A percentile compares a stretch with the other conserved stretches of the same genome.
These are phyloP conservation scores for Papilio dardanus DNA, from an alignment of 1,140 invertebrate genomes.

Conservation along the genomic window DNA sequence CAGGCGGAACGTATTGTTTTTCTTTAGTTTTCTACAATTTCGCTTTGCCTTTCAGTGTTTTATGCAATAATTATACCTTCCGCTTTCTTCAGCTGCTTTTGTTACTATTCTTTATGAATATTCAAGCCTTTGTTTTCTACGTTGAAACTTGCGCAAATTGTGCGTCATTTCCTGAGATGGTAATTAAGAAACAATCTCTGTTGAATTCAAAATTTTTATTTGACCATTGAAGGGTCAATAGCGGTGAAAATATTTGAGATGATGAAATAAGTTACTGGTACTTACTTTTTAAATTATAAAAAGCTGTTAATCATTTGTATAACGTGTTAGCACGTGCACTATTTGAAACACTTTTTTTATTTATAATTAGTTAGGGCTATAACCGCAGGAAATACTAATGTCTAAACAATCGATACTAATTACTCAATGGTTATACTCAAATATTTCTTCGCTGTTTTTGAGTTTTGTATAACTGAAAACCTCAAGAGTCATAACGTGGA, in stretches of 20 bases:
- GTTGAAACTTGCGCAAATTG: constrained; percentile 8
- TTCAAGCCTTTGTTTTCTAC: constrained; percentile 13
- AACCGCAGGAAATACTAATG: no score
- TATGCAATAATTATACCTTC: constrained; percentile 21
- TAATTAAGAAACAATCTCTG: background rate
- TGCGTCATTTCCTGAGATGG: background rate
- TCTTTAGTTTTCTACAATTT: constrained; percentile 13
- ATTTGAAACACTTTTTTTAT: no score
- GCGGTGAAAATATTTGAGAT: background rate
- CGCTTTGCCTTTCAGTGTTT: constrained; percentile 13
- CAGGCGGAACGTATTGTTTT: background rate
- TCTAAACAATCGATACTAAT: no score
- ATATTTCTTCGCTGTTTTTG: no score
- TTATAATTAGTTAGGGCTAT: no score
- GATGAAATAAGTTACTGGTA: background rate
- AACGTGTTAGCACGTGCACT: no score
- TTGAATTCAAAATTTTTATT: background rate
- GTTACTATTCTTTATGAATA: constrained; percentile 21
- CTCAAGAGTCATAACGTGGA: background rate
- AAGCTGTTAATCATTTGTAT: no score
- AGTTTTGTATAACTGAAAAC: no score
- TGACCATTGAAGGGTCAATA: background rate
- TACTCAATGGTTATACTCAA: no score
- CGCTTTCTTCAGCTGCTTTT: constrained; percentile 16
- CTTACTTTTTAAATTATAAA: no score